These are phyloP conservation scores for Bicyclus anynana DNA, from an alignment of 1,140 invertebrate species.

Conservation along the genomic window DNA sequence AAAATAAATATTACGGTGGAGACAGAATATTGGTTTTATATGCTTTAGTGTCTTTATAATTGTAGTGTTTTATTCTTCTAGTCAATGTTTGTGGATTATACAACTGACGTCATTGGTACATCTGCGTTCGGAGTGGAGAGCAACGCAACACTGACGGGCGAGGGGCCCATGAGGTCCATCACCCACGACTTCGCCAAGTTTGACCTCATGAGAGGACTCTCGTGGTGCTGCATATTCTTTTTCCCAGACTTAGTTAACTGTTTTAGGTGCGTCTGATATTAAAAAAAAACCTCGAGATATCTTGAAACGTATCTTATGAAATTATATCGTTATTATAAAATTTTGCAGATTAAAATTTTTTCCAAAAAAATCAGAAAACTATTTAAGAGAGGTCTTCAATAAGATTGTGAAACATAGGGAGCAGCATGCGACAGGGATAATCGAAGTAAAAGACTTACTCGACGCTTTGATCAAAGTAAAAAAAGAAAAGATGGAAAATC, in stretches of 20 bases:
- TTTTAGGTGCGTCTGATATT: slow-evolving; percentile 38
- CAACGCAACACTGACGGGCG: slow-evolving; percentile 35
- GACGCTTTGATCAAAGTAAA: slow-evolving; percentile 40
- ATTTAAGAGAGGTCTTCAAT: slow-evolving; percentile 34
- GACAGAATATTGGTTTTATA: no score
- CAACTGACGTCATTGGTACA: slow-evolving; percentile 77
- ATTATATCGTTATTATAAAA: no score
- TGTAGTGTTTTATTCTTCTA: slow-evolving; percentile 27
- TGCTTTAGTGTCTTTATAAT: no score
- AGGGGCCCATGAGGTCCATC: slow-evolving; percentile 31
- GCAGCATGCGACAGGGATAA: slow-evolving; percentile 7
- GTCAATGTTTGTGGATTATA: slow-evolving; percentile 65
- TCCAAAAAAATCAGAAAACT: slow-evolving; percentile 29
- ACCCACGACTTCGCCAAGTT: slow-evolving; percentile 40
- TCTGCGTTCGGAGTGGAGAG: slow-evolving; percentile 77
- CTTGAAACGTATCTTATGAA: no score
- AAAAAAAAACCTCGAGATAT: no score
- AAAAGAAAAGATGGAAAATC: slow-evolving; percentile 27
- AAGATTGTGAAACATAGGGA: slow-evolving; percentile 28
- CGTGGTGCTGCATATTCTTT: slow-evolving; percentile 45
- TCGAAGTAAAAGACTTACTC: slow-evolving; percentile 32
- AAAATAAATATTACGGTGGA: no score
- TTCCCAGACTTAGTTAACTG: slow-evolving; percentile 38
- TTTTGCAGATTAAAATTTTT: slow-evolving; percentile 34
- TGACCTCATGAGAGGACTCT: slow-evolving; percentile 28